phyloP scores from a whole-genome alignment of 2,888 invertebrate genomes.

The Hypena proboscidalis region DNA sequence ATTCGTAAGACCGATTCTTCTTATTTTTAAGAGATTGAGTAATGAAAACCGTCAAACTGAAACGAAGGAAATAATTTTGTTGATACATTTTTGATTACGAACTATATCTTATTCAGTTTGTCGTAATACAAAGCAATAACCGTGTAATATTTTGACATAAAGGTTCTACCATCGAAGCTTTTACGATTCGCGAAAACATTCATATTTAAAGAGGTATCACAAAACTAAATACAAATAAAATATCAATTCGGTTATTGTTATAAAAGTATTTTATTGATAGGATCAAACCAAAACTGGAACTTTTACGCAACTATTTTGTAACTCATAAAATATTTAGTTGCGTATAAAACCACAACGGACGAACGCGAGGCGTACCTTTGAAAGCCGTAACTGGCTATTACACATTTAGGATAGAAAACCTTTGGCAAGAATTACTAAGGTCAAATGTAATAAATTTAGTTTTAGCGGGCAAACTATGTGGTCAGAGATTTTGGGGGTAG shows the following conservation, averaged over 20 bases:
- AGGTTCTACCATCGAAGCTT: not conserved
- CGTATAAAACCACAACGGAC: constrained; percentile 74
- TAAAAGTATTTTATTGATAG: constrained; percentile 54
- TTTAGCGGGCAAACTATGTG: constrained; percentile 80
- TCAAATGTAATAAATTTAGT: constrained; percentile 84
- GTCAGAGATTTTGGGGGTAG: constrained; percentile 77
- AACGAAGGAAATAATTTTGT: not conserved
- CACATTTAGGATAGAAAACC: constrained; percentile 77
- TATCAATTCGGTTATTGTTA: constrained; percentile 38
- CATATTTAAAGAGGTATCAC: constrained; percentile 9
- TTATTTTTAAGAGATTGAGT: too few relatives aligned
- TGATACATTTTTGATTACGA: not conserved
- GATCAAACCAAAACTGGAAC: constrained; percentile 62
- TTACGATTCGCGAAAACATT: not conserved
- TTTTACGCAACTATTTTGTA: constrained; percentile 74
- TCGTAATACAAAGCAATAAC: not conserved
- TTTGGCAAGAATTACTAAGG: constrained; percentile 81
- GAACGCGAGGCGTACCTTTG: constrained; percentile 70
- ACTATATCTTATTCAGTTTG: not conserved
- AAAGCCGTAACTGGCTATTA: constrained; percentile 76
- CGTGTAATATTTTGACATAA: not conserved
- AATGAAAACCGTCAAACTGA: too few relatives aligned
- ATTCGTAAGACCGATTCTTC: too few relatives aligned
- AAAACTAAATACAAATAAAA: constrained; percentile 19
- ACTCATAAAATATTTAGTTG: constrained; percentile 80